Evolutionary conservation across 2,797 vertebrate species (phyloP), one percentile per base, ranked within the genome.

Genomic region (Pachyuromys duprasi): DNA sequence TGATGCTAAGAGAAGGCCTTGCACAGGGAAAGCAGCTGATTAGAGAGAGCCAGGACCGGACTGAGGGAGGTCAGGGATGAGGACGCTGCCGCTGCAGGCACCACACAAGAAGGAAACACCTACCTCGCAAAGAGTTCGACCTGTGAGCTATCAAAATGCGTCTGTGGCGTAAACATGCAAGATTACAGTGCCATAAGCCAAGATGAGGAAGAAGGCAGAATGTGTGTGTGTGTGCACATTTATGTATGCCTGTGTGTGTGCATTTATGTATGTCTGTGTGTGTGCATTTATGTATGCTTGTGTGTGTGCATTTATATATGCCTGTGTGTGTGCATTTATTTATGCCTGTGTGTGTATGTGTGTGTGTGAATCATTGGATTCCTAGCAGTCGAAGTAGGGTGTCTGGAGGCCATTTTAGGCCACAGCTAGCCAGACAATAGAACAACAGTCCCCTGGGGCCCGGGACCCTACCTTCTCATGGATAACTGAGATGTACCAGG

Each of bases 401-500:
- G 28, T 20, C 63, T 49, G 69, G 60, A 15, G 63, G 49, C 42
- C 60, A 3, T 24, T 7, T 36, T 55, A 55, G 45, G 76, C n/a
- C 53, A 70, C 53, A 2, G 76, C 65, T 49, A 13, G 22, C 14
- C 33, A 14, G 89, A 24, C 17, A 9, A 53, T 3, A 0, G 17
- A 49, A 57, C 6, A 5, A 69, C 53, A 67, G 74, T 8, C 60
- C 8, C 12, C 0, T 0, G 4, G 0, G 3, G 2, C 0, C 0
- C 0, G 22, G 33, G 1, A 33, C 1, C 0, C 8, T 94, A 98
- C 98, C 98, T 98, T 98, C 76, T 98, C 97, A 0, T 95, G 97
- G 81, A 98, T 98, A 78, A 98, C 84, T 0, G 96, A 57, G 49
- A 98, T 76, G 65, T 98, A 98, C 98, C 98, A 98, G 2, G 98